Conservation (phyloP, 2,113 vertebrate genomes). For the Solenodon paradoxus region DNA sequence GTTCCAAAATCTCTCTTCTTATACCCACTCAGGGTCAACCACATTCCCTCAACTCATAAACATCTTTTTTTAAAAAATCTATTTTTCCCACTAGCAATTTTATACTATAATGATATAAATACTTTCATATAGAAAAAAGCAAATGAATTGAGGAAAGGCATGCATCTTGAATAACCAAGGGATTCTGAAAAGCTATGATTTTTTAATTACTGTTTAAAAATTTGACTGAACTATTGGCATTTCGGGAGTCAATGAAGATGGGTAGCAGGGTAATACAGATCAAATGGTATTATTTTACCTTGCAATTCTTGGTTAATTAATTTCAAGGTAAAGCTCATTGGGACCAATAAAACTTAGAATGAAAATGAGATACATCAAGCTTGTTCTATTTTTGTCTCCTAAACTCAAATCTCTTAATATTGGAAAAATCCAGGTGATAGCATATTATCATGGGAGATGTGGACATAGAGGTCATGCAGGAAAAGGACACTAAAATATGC, state of each 20-base stretch:
- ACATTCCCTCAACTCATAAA: neutral
- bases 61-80: neutral
- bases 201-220: neutral
- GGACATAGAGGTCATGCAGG: neutral
- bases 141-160: neutral
- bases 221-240: neutral
- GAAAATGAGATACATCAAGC: conserved; percentile 35
- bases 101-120: neutral
- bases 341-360: conserved; percentile 13
- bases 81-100: neutral
- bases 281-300: neutral
- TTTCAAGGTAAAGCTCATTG: conserved; percentile 56
- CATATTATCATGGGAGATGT: neutral
- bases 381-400: conserved; percentile 37
- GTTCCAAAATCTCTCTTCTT: neutral
- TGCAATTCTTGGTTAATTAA: conserved; percentile 29
- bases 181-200: neutral
- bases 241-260: neutral
- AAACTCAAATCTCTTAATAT: conserved; percentile 33
- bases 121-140: neutral
- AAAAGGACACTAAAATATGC: conserved; percentile 34
- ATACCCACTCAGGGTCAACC: neutral
- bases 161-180: neutral
- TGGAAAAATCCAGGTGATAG: conserved; percentile 39
- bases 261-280: neutral